Evolutionary conservation across 2,888 invertebrate genomes (phyloP).

Genomic region (Taphrorychus bicolor): DNA sequence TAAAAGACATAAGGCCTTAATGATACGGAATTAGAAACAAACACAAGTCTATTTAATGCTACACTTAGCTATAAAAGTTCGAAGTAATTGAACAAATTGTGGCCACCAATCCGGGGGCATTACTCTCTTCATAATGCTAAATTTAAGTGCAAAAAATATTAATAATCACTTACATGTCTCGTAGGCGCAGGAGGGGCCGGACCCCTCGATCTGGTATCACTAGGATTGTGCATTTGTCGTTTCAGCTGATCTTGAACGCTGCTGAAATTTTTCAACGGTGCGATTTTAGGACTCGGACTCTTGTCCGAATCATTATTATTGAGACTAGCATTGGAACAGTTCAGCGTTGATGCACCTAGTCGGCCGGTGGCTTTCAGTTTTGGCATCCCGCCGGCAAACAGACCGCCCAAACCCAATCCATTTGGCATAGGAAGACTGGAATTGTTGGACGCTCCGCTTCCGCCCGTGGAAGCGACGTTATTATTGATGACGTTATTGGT

Average conservation of each 20-base stretch:
- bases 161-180: constrained; percentile 57
- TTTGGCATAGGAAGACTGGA: constrained; percentile 45
- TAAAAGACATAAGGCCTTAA: too few species aligned
- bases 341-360: constrained; percentile 41
- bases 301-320: constrained; percentile 39
- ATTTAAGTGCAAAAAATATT: not conserved
- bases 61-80: too few species aligned
- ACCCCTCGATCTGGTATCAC: constrained; percentile 67
- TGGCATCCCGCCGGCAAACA: constrained; percentile 86
- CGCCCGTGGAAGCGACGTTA: constrained; percentile 46
- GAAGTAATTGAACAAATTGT: too few species aligned
- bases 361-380: constrained; percentile 76
- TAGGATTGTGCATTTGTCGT: constrained; percentile 55
- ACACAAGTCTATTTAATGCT: too few species aligned
- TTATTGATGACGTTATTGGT: constrained; percentile 50
- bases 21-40: too few species aligned
- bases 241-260: constrained; percentile 57
- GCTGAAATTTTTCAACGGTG: constrained; percentile 49
- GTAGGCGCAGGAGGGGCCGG: constrained; percentile 81
- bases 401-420: constrained; percentile 68
- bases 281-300: constrained; percentile 37
- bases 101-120: too few species aligned
- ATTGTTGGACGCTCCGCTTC: constrained; percentile 17
- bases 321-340: constrained; percentile 24
- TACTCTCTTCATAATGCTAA: too few species aligned